phyloP scores from a whole-genome alignment of 2,797 vertebrate genomes.

The Simalia tracyae region DNA sequence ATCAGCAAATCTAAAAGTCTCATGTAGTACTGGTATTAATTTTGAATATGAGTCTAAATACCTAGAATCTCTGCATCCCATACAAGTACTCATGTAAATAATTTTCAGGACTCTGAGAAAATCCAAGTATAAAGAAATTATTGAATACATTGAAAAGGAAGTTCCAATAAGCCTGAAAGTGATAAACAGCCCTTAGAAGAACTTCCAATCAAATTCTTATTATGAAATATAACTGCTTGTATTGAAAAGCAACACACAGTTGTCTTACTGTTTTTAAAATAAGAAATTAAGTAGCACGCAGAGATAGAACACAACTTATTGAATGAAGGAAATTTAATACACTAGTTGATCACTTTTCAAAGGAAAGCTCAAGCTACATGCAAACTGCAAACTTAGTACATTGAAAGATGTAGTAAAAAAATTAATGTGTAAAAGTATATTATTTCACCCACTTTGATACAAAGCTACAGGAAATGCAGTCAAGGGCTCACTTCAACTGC shows the following conservation, averaged over 20 bases:
- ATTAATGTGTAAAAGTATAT: constrained; percentile 13
- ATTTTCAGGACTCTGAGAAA: constrained; percentile 3
- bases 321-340: background rate
- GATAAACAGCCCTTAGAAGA: background rate
- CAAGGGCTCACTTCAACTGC: constrained; percentile 49
- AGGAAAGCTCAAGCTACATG: constrained; percentile 38
- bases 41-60: background rate
- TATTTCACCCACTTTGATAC: constrained; percentile 46
- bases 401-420: constrained; percentile 35
- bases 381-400: constrained; percentile 39
- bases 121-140: background rate
- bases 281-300: background rate
- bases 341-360: constrained; percentile 40
- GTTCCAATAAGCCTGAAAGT: background rate
- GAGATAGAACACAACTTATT: constrained; percentile 31
- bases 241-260: background rate
- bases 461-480: constrained; percentile 61
- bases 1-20: background rate
- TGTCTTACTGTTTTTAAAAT: constrained; percentile 26
- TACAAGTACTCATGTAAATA: background rate
- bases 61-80: background rate
- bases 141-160: background rate
- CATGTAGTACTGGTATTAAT: background rate
- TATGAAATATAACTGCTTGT: background rate
- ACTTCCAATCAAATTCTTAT: background rate